Evolutionary conservation across 2,888 invertebrate species (phyloP).

Genomic region (Machimus rusticus): DNA sequence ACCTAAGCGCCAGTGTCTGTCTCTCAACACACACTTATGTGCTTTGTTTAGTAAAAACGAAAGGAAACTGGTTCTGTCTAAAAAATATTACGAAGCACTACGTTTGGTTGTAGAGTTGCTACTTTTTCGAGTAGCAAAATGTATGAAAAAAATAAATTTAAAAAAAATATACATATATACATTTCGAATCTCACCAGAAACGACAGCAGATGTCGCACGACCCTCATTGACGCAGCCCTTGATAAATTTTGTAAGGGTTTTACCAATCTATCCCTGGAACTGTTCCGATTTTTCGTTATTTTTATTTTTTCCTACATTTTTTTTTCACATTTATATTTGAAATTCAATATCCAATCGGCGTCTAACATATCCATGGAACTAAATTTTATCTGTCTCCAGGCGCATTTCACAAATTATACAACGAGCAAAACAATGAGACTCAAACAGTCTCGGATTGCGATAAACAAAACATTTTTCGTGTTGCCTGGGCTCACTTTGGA

Average conservation of each 20-base stretch:
- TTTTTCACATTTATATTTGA: neutral
- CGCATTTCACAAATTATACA: neutral
- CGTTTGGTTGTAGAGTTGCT: neutral
- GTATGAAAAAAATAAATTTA: neutral
- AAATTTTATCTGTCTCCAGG: neutral
- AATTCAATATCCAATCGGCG: neutral
- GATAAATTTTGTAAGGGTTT: neutral
- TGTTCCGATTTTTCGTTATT: neutral
- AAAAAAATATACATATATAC: neutral
- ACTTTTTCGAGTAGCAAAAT: neutral
- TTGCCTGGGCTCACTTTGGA: neutral
- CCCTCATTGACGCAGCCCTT: neutral
- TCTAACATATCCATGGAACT: neutral
- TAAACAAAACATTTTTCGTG: neutral
- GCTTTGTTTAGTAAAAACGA: neutral
- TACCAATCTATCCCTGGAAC: neutral
- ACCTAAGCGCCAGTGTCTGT: neutral
- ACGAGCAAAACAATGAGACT: neutral
- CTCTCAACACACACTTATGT: neutral
- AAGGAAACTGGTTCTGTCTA: slow-evolving; percentile 23
- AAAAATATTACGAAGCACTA: slow-evolving; percentile 2
- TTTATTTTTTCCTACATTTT: neutral
- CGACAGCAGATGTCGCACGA: neutral
- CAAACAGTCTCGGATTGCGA: neutral
- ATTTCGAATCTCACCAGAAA: slow-evolving; percentile 6